Percentiles rank a stretch among this genome's conserved stretches.
Conservation (phyloP, 2,797 vertebrate genomes). For the Helarctos malayanus region DNA sequence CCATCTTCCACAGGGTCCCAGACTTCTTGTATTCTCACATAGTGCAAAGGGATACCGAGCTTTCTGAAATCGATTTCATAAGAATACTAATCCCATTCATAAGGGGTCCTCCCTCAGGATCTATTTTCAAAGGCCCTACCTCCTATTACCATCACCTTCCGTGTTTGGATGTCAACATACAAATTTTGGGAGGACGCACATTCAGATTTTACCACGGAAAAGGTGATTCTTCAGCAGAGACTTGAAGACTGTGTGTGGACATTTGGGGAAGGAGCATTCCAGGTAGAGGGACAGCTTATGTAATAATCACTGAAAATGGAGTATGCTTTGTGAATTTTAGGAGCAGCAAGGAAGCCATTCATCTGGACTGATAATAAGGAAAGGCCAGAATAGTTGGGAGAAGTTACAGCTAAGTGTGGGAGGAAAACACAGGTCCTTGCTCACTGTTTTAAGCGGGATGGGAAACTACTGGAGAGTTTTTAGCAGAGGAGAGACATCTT, state of each 20-base stretch:
- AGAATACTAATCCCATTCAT: neutral
- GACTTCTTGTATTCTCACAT: neutral
- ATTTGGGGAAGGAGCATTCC: neutral
- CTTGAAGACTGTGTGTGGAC: neutral
- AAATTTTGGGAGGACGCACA: neutral
- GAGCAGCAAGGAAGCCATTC: neutral
- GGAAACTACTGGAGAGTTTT: neutral
- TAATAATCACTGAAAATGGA: neutral
- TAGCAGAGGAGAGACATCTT: neutral
- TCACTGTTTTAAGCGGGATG: neutral
- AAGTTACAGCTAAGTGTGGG: neutral
- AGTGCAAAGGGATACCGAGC: neutral
- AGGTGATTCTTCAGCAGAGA: neutral
- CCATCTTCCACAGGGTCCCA: neutral
- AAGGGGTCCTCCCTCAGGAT: neutral
- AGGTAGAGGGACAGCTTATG: neutral
- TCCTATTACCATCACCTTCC: neutral
- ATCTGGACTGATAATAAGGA: neutral
- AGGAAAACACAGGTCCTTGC: neutral
- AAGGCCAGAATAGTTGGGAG: neutral
- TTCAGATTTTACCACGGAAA: neutral
- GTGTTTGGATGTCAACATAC: neutral
- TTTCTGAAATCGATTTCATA: neutral
- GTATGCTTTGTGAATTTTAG: slow-evolving; percentile 22
- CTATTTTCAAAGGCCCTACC: neutral